A percentile compares a stretch with the other conserved stretches of the same genome.
Evolutionary conservation across 1,140 invertebrate species (phyloP).

Genomic region (Acromyrmex echinatior): DNA sequence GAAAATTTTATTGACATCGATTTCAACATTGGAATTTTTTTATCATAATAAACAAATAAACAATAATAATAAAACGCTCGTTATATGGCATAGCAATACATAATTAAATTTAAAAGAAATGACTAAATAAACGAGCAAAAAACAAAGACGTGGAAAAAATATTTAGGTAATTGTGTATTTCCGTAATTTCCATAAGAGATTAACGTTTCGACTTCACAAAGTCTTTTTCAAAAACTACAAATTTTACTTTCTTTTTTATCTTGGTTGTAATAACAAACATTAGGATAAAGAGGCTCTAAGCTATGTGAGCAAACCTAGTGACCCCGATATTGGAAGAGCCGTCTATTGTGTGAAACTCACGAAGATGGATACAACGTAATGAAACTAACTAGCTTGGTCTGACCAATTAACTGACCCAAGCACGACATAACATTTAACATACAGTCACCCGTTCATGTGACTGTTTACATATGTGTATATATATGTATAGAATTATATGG

Average conservation of each 20-base stretch:
- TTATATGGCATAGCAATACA: too few relatives aligned
- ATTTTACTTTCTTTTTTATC: not conserved
- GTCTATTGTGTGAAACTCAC: constrained; percentile 80
- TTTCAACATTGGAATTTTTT: too few relatives aligned
- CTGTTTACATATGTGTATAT: constrained; percentile 56
- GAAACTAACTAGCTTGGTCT: constrained; percentile 83
- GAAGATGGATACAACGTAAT: constrained; percentile 85
- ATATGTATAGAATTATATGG: constrained; percentile 55
- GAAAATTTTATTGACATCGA: too few relatives aligned
- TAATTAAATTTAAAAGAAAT: too few relatives aligned
- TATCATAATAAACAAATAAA: too few relatives aligned
- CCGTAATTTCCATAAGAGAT: too few relatives aligned
- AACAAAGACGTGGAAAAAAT: too few relatives aligned
- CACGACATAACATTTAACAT: constrained; percentile 80
- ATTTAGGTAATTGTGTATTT: too few relatives aligned
- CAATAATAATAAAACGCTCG: too few relatives aligned
- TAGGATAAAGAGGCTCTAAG: constrained; percentile 57
- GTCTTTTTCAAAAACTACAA: too few relatives aligned
- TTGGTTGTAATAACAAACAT: not conserved
- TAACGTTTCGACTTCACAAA: too few relatives aligned
- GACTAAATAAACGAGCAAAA: too few relatives aligned
- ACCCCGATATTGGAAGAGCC: constrained; percentile 77
- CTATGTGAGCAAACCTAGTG: constrained; percentile 73
- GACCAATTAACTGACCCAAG: constrained; percentile 81
- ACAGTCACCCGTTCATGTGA: constrained; percentile 61